Conservation (phyloP, 1,140 invertebrate genomes). For the Zaprionus nigranus region DNA sequence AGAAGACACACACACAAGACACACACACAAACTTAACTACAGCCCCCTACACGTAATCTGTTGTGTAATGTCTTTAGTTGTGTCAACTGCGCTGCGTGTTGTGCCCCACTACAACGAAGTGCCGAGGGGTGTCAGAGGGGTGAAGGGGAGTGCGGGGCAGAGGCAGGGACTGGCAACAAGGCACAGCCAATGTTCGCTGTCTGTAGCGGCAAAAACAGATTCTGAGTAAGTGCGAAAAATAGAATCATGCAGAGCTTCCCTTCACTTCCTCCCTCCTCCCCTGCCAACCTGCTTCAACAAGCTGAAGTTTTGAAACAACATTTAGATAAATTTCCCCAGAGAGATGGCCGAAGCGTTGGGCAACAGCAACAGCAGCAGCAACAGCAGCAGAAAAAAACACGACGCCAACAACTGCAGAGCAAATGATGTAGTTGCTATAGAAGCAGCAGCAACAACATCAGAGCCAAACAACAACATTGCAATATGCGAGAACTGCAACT, state of each 20-base stretch:
- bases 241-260: conserved; percentile 39
- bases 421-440: conserved; percentile 55
- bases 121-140: neutral
- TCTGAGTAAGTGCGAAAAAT: conserved; percentile 76
- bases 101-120: conserved; percentile 20
- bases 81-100: conserved; percentile 72
- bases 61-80: conserved; percentile 84
- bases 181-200: conserved; percentile 30
- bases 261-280: neutral
- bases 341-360: conserved; percentile 38
- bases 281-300: conserved; percentile 30
- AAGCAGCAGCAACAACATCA: conserved; percentile 15
- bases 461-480: conserved; percentile 13
- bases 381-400: conserved; percentile 3
- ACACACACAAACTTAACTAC: conserved; percentile 41
- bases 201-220: conserved; percentile 64
- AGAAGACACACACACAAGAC: neutral
- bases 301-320: conserved; percentile 83
- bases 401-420: conserved; percentile 21
- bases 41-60: conserved; percentile 74
- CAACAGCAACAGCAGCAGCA: neutral
- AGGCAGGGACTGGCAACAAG: neutral
- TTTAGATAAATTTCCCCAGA: conserved; percentile 83
- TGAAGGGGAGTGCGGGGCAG: neutral
- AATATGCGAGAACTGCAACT: conserved; percentile 22